phyloP scores from a whole-genome alignment of 2,113 vertebrate genomes.

The Halcyon senegalensis region DNA sequence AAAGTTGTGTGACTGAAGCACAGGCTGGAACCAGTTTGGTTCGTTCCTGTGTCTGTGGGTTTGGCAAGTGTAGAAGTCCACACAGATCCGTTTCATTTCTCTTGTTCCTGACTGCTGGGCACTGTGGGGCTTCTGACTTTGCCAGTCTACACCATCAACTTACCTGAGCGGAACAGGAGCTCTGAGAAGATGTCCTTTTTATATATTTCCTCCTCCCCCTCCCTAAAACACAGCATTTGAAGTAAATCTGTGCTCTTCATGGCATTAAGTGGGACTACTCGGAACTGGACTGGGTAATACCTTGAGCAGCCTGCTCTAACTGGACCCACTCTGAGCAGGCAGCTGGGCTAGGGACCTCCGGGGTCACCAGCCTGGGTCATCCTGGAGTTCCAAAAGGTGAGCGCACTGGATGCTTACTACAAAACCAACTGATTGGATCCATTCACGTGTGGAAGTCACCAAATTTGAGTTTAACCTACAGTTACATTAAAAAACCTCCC shows the following conservation, averaged over 20 bases:
- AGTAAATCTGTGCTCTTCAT: background rate
- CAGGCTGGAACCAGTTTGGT: slow-evolving; percentile 36
- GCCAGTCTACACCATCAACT: background rate
- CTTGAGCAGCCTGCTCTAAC: background rate
- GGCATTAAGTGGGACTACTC: background rate
- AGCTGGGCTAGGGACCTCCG: background rate
- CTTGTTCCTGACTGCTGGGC: background rate
- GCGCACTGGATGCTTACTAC: background rate
- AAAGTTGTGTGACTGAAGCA: background rate
- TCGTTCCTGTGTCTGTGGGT: slow-evolving; percentile 10
- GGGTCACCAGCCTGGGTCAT: background rate
- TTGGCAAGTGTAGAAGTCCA: background rate
- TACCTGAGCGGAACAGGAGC: background rate
- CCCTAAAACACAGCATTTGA: background rate
- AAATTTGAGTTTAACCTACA: background rate
- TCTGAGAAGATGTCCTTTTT: background rate
- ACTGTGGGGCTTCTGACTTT: background rate
- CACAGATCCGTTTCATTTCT: background rate
- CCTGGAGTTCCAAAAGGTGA: background rate
- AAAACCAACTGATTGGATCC: background rate
- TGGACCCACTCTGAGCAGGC: rapidly evolving
- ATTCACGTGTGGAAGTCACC: background rate
- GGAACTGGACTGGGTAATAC: background rate
- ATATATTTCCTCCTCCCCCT: no score
- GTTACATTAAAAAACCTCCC: background rate